A percentile compares a stretch with the other conserved stretches of the same genome.
Conservation (phyloP, 2,113 vertebrate genomes). For the Andinoacara biseriatus region DNA sequence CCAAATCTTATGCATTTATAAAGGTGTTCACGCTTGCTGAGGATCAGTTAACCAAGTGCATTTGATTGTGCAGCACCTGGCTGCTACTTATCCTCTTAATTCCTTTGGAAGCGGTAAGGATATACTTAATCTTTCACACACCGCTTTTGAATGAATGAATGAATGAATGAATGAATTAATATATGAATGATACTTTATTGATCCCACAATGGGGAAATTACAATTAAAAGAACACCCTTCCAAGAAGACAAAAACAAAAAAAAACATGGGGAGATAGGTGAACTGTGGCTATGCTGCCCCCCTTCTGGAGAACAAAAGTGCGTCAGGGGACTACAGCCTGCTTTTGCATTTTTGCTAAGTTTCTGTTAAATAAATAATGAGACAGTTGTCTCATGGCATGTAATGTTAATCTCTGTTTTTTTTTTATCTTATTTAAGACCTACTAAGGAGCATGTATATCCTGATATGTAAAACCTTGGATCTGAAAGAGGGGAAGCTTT, state of each 20-base stretch:
- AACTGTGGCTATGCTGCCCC: too few relatives aligned
- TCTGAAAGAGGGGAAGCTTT: background rate
- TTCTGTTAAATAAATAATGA: background rate
- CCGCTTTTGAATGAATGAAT: too few relatives aligned
- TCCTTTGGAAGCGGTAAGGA: background rate
- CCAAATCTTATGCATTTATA: background rate
- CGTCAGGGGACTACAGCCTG: too few relatives aligned
- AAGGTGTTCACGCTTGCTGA: background rate
- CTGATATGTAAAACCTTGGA: background rate
- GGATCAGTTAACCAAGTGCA: background rate
- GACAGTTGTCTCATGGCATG: background rate
- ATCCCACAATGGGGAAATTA: too few relatives aligned
- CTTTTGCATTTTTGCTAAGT: background rate
- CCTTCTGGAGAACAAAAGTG: too few relatives aligned
- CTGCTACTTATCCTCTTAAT: background rate
- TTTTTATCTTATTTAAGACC: background rate
- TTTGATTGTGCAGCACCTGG: background rate
- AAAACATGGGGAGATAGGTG: too few relatives aligned
- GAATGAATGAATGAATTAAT: too few relatives aligned
- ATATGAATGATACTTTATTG: too few relatives aligned
- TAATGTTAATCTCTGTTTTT: background rate
- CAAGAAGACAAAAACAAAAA: too few relatives aligned
- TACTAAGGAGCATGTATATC: background rate
- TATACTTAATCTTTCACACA: background rate
- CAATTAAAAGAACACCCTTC: too few relatives aligned